Percentiles rank a stretch among this genome's conserved stretches.
Conservation (phyloP, 2,797 vertebrate species). For the Xerus rutilus region DNA sequence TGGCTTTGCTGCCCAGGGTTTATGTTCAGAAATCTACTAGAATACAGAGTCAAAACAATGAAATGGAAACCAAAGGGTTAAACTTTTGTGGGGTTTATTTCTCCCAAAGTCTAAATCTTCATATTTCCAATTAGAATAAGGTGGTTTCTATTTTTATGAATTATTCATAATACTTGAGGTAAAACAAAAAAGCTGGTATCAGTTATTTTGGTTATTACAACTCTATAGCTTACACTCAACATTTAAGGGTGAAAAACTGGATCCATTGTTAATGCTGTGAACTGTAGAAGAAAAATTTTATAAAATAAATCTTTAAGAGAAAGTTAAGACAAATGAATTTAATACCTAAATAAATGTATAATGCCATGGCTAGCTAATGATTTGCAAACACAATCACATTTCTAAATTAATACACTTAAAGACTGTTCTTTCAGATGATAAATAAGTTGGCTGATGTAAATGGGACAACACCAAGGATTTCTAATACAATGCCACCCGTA, state of each 20-base stretch:
- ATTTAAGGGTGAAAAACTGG: slow-evolving; percentile 87
- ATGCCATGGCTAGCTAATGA: slow-evolving; percentile 28
- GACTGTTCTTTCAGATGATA: neutral
- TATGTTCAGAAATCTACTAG: slow-evolving; percentile 75
- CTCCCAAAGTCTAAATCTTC: slow-evolving; percentile 82
- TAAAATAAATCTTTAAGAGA: slow-evolving; percentile 87
- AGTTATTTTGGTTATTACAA: slow-evolving; percentile 85
- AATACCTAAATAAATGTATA: slow-evolving; percentile 67
- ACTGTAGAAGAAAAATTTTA: slow-evolving; percentile 87
- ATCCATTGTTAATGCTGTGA: slow-evolving; percentile 90
- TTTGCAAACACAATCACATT: neutral
- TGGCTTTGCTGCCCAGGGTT: slow-evolving; percentile 47
- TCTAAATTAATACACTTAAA: slow-evolving; percentile 18
- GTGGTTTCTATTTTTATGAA: slow-evolving; percentile 71
- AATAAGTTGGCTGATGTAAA: neutral
- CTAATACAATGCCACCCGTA: neutral
- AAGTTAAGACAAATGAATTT: slow-evolving; percentile 84
- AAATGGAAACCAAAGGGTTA: slow-evolving; percentile 92
- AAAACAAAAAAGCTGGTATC: slow-evolving; percentile 79
- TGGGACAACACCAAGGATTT: neutral
- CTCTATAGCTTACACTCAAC: slow-evolving; percentile 89
- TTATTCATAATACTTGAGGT: slow-evolving; percentile 82
- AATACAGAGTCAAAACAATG: slow-evolving; percentile 83
- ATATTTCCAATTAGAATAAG: slow-evolving; percentile 83
- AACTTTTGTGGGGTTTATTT: slow-evolving; percentile 84